These are phyloP conservation scores for Cheirogaleus major DNA, from an alignment of 2,797 vertebrate genomes.

Conservation along the genomic window DNA sequence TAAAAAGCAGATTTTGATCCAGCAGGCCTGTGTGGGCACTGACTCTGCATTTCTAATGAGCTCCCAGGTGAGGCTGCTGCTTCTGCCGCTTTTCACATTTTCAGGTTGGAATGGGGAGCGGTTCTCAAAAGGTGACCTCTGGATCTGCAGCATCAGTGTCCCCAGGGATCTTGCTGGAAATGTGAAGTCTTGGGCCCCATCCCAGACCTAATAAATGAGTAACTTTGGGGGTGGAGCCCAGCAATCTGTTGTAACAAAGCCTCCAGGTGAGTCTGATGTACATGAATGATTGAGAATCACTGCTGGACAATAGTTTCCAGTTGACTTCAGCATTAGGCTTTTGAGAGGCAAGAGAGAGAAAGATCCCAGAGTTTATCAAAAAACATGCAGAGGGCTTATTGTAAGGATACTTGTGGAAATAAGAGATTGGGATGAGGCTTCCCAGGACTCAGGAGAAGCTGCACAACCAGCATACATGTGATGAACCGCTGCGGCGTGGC, in stretches of 20 bases:
- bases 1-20: neutral
- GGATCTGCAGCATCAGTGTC: neutral
- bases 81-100: neutral
- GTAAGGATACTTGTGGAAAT: neutral
- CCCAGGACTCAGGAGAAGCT: neutral
- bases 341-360: neutral
- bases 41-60: neutral
- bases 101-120: neutral
- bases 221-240: neutral
- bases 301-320: neutral
- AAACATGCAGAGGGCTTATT: neutral
- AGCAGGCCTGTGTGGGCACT: too few species aligned
- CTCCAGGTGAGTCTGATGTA: neutral
- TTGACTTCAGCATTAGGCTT: neutral
- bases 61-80: neutral
- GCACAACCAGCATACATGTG: neutral
- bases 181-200: neutral
- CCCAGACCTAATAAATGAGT: neutral
- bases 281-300: neutral
- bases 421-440: neutral
- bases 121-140: neutral
- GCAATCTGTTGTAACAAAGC: fast-evolving
- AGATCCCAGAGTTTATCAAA: neutral
- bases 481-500: fast-evolving
- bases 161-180: neutral